Evolutionary conservation across 2,797 vertebrate species (phyloP), one percentile per base, ranked within the genome.

Genomic region (Argentina silus): DNA sequence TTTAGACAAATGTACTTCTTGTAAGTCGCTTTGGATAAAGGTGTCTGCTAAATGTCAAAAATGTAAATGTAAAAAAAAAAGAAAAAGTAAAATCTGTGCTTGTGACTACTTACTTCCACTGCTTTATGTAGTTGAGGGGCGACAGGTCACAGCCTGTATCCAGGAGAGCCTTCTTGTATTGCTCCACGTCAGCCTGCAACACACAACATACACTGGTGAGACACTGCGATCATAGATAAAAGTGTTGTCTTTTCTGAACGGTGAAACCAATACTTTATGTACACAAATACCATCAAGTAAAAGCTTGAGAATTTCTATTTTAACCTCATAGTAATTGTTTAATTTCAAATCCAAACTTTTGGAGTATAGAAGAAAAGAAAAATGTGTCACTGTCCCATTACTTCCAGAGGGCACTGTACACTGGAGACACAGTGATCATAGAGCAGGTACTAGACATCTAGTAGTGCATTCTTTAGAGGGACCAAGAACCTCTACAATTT

Each of bases 91-190:
- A 43, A 12, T 65, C 17, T 66, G 64, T 66, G 15, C n/a, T 3
- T 8, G 45, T 23, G 55, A 60, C 10, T 3, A 91, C 97, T 97
- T 90, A 99, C 98, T 98, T 99, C 98, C 98, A 99, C 70, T 98
- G 97, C 82, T 97, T 98, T 88, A 98, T 96, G 92, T 99, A 99
- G 86, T 91, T 96, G 81, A 99, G 94, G 73, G 98, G 95, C 83
- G 94, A 94, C 61, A 99, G 95, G 90, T 96, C 96, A 82, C 98
- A 99, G 78, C 95, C 94, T 42, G 96, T 94, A 62, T 97, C 96
- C 81, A 69, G 83, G 88, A 99, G 83, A 0, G 96, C 96, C 84
- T 96, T 97, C 89, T 95, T 97, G 73, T 98, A 99, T 83, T 99
- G 97, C 63, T 99, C 98, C 90, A 99, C 78, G 86, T 99, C 98